Conservation (phyloP, 2,797 vertebrate species). For the Parauchenoglanis punctatus region DNA sequence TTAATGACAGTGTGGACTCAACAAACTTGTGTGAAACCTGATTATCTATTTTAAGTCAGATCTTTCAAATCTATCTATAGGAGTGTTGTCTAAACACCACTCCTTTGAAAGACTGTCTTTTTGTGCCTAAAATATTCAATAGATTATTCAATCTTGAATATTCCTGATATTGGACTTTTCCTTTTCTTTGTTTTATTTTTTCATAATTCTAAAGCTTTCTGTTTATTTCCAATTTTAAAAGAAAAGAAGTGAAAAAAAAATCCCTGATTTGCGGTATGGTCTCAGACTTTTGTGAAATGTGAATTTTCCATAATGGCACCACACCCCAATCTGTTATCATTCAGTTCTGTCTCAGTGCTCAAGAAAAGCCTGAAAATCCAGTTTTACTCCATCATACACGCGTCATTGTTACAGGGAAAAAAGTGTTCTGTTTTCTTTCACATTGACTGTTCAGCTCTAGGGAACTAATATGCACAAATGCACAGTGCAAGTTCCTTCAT, state of each 20-base stretch:
- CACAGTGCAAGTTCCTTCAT: background rate
- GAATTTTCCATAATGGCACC: background rate
- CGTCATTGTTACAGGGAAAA: background rate
- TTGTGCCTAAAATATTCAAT: too few species aligned
- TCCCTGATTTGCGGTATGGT: background rate
- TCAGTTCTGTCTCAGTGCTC: background rate
- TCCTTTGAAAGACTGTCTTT: background rate
- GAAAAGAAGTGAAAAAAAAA: background rate
- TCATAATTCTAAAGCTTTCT: background rate
- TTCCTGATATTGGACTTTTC: background rate
- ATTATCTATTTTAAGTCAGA: background rate
- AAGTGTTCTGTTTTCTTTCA: background rate
- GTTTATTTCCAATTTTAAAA: background rate
- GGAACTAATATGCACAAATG: background rate
- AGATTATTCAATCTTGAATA: too few species aligned
- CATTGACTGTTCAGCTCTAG: background rate
- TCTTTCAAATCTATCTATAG: background rate
- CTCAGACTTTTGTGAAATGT: background rate
- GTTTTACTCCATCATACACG: background rate
- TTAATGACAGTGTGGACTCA: background rate
- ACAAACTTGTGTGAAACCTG: background rate
- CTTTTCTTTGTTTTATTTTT: too few species aligned
- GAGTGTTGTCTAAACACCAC: background rate
- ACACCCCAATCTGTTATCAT: constrained; percentile 1
- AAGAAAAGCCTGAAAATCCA: background rate